phyloP scores from a whole-genome alignment of 2,797 vertebrate species.

The Galagoides demidoff region DNA sequence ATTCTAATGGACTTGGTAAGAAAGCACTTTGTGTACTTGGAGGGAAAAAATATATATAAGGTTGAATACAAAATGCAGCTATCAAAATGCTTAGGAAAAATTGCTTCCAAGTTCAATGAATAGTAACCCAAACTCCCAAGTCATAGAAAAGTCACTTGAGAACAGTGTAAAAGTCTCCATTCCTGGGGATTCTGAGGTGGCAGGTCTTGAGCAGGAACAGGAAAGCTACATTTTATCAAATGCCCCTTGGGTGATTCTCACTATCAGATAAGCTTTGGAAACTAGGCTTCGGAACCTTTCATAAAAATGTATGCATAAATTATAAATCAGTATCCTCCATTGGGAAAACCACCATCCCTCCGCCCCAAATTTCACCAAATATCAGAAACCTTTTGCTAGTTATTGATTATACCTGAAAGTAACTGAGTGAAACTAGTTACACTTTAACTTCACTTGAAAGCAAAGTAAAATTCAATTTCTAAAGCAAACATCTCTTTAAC shows the following conservation, averaged over 20 bases:
- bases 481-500: not conserved
- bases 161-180: not conserved
- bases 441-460: not conserved
- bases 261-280: not conserved
- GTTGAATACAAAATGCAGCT: not conserved
- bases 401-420: not conserved
- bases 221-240: not conserved
- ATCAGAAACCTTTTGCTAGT: not conserved
- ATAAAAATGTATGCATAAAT: not conserved
- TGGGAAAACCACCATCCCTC: not conserved
- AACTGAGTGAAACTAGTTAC: not conserved
- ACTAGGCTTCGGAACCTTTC: not conserved
- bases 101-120: not conserved
- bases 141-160: not conserved
- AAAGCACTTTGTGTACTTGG: not conserved
- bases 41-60: not conserved
- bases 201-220: not conserved
- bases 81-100: constrained; percentile 15
- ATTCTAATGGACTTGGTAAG: not conserved
- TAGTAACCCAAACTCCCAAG: not conserved
- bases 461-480: not conserved
- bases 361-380: not conserved
- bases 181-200: not conserved
- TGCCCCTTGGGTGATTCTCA: not conserved
- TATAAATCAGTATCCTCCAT: not conserved